Base-by-base conservation (phyloP, 2,888 invertebrate genomes). In the Drosophila colorata region DNA sequence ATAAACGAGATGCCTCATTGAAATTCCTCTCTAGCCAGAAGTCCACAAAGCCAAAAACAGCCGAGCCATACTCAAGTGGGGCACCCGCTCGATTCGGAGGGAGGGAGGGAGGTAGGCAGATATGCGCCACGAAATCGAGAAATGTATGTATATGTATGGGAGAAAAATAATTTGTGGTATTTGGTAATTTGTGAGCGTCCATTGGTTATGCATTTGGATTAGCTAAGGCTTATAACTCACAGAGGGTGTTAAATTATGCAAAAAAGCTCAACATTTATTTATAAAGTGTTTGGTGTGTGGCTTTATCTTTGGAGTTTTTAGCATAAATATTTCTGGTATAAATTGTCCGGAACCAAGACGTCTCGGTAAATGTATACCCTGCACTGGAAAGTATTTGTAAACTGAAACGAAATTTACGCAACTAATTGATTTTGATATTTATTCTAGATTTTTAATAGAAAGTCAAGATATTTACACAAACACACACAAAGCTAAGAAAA, bases 351-450 rank as follows among this genome's bases (percentile, higher is more conserved):
- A 11, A 11, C 11, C 9, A 9, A 28, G 25, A 38, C n/a, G 23
- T 33, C 33, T 33, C 28, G 28, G 9, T 28, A 9, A 28, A 28
- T 8, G 8, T 33, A 11, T 33, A 11, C 25, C 35, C 31, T 14
- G 40, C 35, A 25, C 2, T 4, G 31, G 4, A 11, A 11, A 31
- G 31, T 11, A 5, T 48, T 61, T 60, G 68, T 37, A 76, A 67
- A 35, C 44, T 48, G 66, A 79, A 49, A 53, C 53, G 49, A 48
- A 71, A 75, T 82, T 70, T 79, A 80, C 83, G 87, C 85, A 87
- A 87, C 84, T 88, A 88, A 88, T 88, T 86, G 87, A 86, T 87
- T 84, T 88, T 49, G 74, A 71, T 87, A 87, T 88, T 88, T 88
- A 69, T 84, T 80, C 61, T 69, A 70, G 48, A 88, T 69, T 73